These are phyloP conservation scores for Stichodactyla helianthus DNA, from an alignment of 64 coral and sea anemone species.

Conservation along the genomic window DNA sequence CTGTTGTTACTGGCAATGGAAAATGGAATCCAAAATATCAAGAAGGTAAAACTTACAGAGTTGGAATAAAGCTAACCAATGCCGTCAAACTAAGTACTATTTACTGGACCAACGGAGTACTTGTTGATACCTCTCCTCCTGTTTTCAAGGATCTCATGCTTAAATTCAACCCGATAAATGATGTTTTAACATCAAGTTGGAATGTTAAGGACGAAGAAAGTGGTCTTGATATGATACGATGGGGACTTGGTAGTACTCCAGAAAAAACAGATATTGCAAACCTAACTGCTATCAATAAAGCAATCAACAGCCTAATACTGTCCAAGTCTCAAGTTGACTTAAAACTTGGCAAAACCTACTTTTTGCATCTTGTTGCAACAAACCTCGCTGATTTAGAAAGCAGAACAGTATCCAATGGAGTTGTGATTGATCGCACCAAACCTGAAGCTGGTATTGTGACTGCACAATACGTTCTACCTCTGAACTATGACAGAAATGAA, in stretches of 20 bases:
- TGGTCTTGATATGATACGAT: conserved; percentile 45
- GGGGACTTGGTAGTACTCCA: conserved; percentile 72
- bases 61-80: conserved; percentile 80
- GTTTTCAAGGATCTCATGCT: conserved; percentile 55
- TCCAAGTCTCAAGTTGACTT: conserved; percentile 39
- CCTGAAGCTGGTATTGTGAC: conserved; percentile 59
- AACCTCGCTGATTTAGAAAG: conserved; percentile 76
- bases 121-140: conserved; percentile 80
- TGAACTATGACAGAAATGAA: conserved; percentile 78
- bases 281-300: conserved; percentile 19
- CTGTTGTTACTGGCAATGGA: conserved; percentile 68
- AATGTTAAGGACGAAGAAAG: conserved; percentile 66
- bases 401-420: conserved; percentile 69
- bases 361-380: conserved; percentile 45
- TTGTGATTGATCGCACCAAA: conserved; percentile 76
- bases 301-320: conserved; percentile 6
- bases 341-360: conserved; percentile 71
- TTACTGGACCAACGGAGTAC: conserved; percentile 79
- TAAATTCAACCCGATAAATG: conserved; percentile 49
- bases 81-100: conserved; percentile 44
- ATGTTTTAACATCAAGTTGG: conserved; percentile 59
- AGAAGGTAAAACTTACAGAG: conserved; percentile 61
- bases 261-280: conserved; percentile 56
- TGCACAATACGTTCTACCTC: conserved; percentile 82
- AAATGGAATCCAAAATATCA: conserved; percentile 34